A percentile compares a stretch with the other conserved stretches of the same genome.
Conservation (phyloP, 2,888 invertebrate genomes). For the Mythimna albipuncta region DNA sequence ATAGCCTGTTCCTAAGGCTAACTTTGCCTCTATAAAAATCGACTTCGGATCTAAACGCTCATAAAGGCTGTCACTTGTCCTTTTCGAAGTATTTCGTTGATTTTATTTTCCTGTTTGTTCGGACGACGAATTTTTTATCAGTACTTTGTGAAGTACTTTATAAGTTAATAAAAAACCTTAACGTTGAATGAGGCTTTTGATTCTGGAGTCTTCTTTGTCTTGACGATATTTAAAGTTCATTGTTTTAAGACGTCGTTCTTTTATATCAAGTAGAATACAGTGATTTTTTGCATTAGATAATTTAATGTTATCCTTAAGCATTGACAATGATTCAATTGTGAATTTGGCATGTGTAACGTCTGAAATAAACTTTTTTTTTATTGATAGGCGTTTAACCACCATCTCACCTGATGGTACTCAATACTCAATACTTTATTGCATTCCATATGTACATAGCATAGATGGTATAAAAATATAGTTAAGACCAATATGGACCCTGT, state of each 20-base stretch:
- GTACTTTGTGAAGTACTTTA: conserved; percentile 38
- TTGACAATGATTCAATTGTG: too few relatives aligned
- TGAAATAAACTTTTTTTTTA: too few relatives aligned
- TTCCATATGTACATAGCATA: too few relatives aligned
- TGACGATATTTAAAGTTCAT: neutral
- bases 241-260: neutral
- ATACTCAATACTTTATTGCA: too few relatives aligned
- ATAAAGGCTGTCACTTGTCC: conserved; percentile 52
- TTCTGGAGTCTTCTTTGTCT: conserved; percentile 12
- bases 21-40: conserved; percentile 41
- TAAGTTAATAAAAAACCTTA: conserved; percentile 53
- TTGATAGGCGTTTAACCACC: too few relatives aligned
- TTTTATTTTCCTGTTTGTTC: conserved; percentile 58
- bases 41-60: conserved; percentile 43
- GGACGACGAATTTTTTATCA: conserved; percentile 36
- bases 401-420: too few relatives aligned
- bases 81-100: conserved; percentile 51
- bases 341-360: too few relatives aligned
- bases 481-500: too few relatives aligned
- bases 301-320: too few relatives aligned
- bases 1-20: conserved; percentile 11
- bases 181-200: conserved; percentile 35
- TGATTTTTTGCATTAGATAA: too few relatives aligned
- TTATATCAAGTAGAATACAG: too few relatives aligned
- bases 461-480: too few relatives aligned